Base-by-base conservation (phyloP, 2,113 vertebrate genomes). In the Miniopterus natalensis region DNA sequence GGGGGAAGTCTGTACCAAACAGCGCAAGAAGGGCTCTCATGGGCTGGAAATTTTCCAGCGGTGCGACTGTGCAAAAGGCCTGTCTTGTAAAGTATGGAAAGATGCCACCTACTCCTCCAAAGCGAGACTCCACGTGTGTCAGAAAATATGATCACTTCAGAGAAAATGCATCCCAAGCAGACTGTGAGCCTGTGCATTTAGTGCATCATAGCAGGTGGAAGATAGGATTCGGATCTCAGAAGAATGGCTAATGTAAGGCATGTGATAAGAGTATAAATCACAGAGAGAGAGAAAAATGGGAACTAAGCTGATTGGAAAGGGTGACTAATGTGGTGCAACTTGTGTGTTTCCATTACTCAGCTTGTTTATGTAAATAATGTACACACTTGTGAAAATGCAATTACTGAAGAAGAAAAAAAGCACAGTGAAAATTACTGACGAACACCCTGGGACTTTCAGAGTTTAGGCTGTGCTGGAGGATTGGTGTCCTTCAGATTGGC, bases 61-160 rank as follows among this genome's bases (percentile, higher is more conserved):
- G 90, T 99, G 99, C 97, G 99, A 99, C 99, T 99, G 99, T 92
- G 99, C 99, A 47, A 99, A 99, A 96, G 99, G 99, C 70, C 98
- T 99, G 94, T 99, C 99, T 89, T 99, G 99, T 98, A 99, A 99
- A 99, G 99, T 99, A 96, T 99, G 99, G 99, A 99, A 99, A 98
- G 99, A 99, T 84, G 99, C 99, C 25, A 99, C 99, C 90, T 99
- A 99, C 79, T 99, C 99, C 86, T 99, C 99, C 97, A 99, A 99
- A 98, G 99, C 99, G 98, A 99, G 99, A 98, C 99, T 99, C 95
- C 99, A 99, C 1, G 99, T 99, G 98, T 99, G 99, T 98, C 99
- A 99, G 98, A 99, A 99, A 98, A 98, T 99, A 98, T 99, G 98
- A 99, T 65, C 5, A 5, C 66, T 80, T 47, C 65, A 61, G 68